phyloP scores from a whole-genome alignment of 2,888 invertebrate species.

The Eulithis prunata region DNA sequence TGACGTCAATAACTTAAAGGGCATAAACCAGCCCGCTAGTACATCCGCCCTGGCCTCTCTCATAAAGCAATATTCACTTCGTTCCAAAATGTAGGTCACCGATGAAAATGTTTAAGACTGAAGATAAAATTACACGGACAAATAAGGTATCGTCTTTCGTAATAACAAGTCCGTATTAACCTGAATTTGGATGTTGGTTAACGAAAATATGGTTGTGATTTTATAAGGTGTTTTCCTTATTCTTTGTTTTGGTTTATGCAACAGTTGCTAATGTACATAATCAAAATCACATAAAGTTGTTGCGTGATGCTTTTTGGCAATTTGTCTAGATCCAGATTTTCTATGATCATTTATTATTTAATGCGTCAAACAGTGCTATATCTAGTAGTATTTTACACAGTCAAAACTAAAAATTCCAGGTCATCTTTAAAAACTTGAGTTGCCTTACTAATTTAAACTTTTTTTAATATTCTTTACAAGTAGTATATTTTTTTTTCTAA shows the following conservation, averaged over 20 bases:
- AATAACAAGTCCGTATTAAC: slow-evolving; percentile 22
- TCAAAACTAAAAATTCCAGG: too few species aligned
- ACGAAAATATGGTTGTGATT: neutral
- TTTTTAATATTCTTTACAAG: too few species aligned
- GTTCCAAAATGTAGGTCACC: slow-evolving; percentile 38
- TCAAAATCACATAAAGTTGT: neutral
- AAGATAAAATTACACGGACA: slow-evolving; percentile 23
- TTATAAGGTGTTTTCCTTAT: neutral
- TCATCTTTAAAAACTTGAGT: too few species aligned
- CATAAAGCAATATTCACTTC: slow-evolving; percentile 38
- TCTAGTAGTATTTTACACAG: too few species aligned
- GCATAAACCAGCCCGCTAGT: slow-evolving; percentile 29
- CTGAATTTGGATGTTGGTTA: slow-evolving; percentile 9
- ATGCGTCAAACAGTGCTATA: too few species aligned
- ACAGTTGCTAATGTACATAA: neutral
- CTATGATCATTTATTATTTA: too few species aligned
- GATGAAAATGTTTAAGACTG: slow-evolving; percentile 24
- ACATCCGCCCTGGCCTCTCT: slow-evolving; percentile 24
- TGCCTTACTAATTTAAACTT: too few species aligned
- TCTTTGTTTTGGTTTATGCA: neutral
- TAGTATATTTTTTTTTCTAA: too few species aligned
- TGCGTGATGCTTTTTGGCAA: too few species aligned
- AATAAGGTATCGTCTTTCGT: slow-evolving; percentile 23
- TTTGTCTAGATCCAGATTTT: too few species aligned
- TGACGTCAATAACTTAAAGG: slow-evolving; percentile 32